Evolutionary conservation across 2,113 vertebrate genomes (phyloP).

Genomic region (Equus przewalskii): DNA sequence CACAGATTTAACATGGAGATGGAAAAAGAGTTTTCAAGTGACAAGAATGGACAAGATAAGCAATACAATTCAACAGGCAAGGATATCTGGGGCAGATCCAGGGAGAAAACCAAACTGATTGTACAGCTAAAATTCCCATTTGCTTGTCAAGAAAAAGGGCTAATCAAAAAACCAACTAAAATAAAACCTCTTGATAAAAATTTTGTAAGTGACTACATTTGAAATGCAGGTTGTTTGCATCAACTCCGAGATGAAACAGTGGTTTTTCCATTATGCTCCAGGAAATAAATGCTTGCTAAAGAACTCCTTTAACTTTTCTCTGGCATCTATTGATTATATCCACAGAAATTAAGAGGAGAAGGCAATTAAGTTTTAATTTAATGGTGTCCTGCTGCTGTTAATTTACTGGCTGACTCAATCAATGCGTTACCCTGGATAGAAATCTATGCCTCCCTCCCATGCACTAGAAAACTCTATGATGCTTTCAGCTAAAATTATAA

Average conservation of each 20-base stretch:
- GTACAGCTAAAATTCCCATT: conserved; percentile 49
- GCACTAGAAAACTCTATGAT: conserved; percentile 72
- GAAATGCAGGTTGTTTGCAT: conserved; percentile 79
- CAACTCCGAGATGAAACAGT: conserved; percentile 84
- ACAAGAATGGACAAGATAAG: not conserved
- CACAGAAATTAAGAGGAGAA: conserved; percentile 91
- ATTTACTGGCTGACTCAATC: conserved; percentile 91
- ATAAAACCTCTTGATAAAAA: conserved; percentile 80
- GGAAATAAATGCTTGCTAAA: conserved; percentile 86
- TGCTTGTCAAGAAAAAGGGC: conserved; percentile 50
- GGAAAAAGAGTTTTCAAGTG: not conserved
- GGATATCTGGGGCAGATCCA: not conserved
- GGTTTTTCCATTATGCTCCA: conserved; percentile 82
- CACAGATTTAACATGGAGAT: not conserved
- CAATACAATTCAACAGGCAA: rapidly evolving
- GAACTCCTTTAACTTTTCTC: conserved; percentile 89
- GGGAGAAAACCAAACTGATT: conserved; percentile 50
- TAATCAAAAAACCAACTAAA: conserved; percentile 76
- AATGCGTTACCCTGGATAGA: conserved; percentile 87
- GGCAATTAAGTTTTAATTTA: conserved; percentile 92
- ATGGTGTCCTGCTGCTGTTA: conserved; percentile 89
- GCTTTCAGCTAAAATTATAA: conserved; percentile 83
- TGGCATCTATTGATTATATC: conserved; percentile 90
- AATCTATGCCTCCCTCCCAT: conserved; percentile 83
- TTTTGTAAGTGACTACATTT: conserved; percentile 74